A percentile compares a stretch with the other conserved stretches of the same genome.
Conservation (phyloP, 2,797 vertebrate species). For the Echeneis naucrates region DNA sequence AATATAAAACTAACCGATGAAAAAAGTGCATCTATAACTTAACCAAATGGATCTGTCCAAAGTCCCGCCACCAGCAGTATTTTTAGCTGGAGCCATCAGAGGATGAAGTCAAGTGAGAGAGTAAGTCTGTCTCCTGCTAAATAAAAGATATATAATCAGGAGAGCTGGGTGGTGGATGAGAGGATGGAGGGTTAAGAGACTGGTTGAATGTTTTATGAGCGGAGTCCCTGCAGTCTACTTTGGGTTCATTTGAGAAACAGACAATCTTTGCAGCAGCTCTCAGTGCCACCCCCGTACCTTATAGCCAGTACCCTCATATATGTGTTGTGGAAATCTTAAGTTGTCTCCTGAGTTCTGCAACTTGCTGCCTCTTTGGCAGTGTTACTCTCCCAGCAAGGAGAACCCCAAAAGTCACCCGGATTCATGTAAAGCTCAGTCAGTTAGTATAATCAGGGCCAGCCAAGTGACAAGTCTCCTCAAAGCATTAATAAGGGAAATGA, state of each 20-base stretch:
- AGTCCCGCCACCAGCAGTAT: constrained; percentile 40
- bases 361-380: background rate
- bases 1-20: background rate
- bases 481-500: constrained; percentile 59
- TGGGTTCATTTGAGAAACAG: constrained; percentile 70
- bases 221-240: constrained; percentile 69
- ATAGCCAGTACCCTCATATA: too few relatives aligned
- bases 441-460: constrained; percentile 27
- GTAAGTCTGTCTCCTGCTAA: constrained; percentile 45
- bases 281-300: too few relatives aligned
- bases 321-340: constrained; percentile 10
- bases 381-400: constrained; percentile 10
- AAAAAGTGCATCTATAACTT: constrained; percentile 10
- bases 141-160: constrained; percentile 74
- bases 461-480: constrained; percentile 34
- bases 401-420: constrained; percentile 18
- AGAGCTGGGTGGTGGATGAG: constrained; percentile 33
- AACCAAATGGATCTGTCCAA: constrained; percentile 1
- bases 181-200: constrained; percentile 53
- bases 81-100: constrained; percentile 63
- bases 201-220: constrained; percentile 80
- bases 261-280: constrained; percentile 41
- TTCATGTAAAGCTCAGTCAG: constrained; percentile 24
- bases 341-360: constrained; percentile 40
- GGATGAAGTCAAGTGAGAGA: constrained; percentile 60